Base-by-base conservation (phyloP, 2,797 vertebrate genomes). In the Nasua narica region DNA sequence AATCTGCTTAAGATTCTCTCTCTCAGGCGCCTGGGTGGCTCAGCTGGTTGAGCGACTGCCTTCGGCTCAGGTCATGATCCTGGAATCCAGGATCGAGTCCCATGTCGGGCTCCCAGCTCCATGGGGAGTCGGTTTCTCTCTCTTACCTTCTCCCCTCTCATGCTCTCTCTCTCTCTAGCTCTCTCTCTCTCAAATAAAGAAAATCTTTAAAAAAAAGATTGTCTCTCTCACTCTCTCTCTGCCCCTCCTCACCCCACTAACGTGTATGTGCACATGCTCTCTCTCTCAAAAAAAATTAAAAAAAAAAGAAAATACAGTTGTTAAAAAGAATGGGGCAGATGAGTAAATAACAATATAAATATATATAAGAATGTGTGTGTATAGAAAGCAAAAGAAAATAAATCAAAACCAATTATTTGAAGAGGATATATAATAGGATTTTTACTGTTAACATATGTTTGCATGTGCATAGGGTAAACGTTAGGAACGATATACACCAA, bases 321-420 rank as follows among this genome's bases (percentile, higher is more conserved):
- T 48, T 87, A 62, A 81, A 85, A 84, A 76, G 35, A 84, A 85
- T 81, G 37, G 69, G 56, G 40, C 74, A 81, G 65, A 43, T 25
- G 46, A 46, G 18, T 69, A 46, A 43, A 29, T 32, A 90, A 72
- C 6, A 37, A 56, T n/a, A 60, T 46, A 18, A 60, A 70, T n/a
- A 32, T 19, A 37, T 7, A n/a, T n/a, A 43, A 9, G 1, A n/a
- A 14, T 12, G 14, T 27, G 2, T 69, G 40, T 48, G 19, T 16
- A 27, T 46, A 50, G 19, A 92, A 7, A 35, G 23, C 12, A 2
- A 27, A 87, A 78, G 25, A 76, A 74, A 27, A n/a, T 15, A 77
- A 81, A 91, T 18, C 27, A 62, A 88, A 81, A 50, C 1, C 27
- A 67, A 54, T 32, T 40, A 62, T 27, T 48, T 65, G 83, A 82